Evolutionary conservation across 92 coral and sea anemone species (phyloP).

Genomic region (Porites cylindrica): DNA sequence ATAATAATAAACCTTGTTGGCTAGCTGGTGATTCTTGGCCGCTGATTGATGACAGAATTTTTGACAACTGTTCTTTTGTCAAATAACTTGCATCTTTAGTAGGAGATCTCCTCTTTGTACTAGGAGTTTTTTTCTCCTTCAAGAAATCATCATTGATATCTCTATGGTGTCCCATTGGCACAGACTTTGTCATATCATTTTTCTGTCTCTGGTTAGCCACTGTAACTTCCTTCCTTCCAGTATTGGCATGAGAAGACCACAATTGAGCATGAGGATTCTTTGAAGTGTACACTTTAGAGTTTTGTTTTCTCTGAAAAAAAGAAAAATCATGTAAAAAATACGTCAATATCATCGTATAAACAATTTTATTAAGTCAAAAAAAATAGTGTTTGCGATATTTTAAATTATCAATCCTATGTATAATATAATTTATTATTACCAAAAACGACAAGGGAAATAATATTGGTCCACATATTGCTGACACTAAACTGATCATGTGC

Average conservation of each 20-base stretch:
- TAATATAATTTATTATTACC: too few relatives aligned
- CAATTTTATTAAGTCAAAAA: not conserved
- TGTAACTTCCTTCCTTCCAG: not conserved
- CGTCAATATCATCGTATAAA: not conserved
- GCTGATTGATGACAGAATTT: constrained; percentile 26
- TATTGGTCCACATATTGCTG: too few relatives aligned
- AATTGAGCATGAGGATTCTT: constrained; percentile 10
- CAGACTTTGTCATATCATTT: not conserved
- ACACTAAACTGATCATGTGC: too few relatives aligned
- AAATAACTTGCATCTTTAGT: constrained; percentile 26
- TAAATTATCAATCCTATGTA: too few relatives aligned
- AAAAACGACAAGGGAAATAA: too few relatives aligned
- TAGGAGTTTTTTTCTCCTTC: not conserved
- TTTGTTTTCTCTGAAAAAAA: constrained; percentile 25
- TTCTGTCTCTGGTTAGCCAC: not conserved
- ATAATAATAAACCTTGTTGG: not conserved
- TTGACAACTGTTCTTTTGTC: constrained; percentile 34
- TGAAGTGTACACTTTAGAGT: constrained; percentile 10
- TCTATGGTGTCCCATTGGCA: not conserved
- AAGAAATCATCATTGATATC: not conserved
- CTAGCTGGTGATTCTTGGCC: not conserved
- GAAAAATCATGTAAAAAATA: not conserved
- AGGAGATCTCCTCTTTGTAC: not conserved
- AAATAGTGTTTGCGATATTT: not conserved
- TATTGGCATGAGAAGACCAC: not conserved